Evolutionary conservation across 2,888 invertebrate genomes (phyloP), one percentile per base, ranked within the genome.

Genomic region (Patella ulyssiponensis): DNA sequence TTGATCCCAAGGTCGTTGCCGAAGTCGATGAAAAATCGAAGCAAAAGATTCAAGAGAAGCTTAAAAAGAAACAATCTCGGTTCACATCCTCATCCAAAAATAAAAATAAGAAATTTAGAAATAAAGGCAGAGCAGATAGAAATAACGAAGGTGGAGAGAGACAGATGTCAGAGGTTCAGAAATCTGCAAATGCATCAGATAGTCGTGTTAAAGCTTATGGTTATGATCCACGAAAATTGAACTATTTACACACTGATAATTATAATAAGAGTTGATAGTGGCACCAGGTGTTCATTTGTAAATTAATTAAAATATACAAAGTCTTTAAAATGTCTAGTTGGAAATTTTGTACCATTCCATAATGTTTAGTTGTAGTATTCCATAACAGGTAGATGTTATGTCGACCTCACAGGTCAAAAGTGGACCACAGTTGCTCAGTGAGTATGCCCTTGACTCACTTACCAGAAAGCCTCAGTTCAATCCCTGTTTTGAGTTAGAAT

Each of bases 141-240:
- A 44, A 44, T 44, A 64, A 64, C 3, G 14, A 64, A 14, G 23
- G 15, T 64, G 23, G 64, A 23, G 64, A 64, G 23, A 64, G 23
- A 23, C 20, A 64, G 23, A 64, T 64, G 23, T 64, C 64, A 1
- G 23, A 64, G 20, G 64, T 64, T 23, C 64, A 64, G 23, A 64
- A 64, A 20, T 12, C 3, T 23, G 64, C 64, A 3, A 64, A 74
- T 54, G 78, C 85, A 70, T 85, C 96, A 2, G 96, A 97, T 91
- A 95, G 96, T 83, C 94, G 98, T 83, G 93, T 99, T 12, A 94
- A 95, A 88, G 97, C 97, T 0, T 99, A 96, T 91, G 98, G 98
- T 76, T 94, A 91, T 23, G 87, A 91, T 82, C 89, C 90, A 2
- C 89, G 89, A 80, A 89, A 88, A 77, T 87, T 89, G 64, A 90